Conservation (phyloP, 1,140 invertebrate genomes). For the Protaetia brevitarsis region DNA sequence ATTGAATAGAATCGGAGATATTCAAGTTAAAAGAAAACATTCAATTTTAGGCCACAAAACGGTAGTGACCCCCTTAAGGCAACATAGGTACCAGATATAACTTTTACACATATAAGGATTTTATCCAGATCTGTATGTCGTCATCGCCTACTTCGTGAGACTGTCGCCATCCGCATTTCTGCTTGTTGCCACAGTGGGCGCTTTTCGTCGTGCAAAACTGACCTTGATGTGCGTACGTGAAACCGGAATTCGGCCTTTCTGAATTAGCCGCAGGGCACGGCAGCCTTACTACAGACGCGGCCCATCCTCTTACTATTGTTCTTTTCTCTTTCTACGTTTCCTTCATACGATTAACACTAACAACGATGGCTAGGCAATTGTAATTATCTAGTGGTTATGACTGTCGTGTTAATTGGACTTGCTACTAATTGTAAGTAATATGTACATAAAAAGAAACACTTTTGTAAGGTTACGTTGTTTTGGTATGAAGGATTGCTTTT, state of each 20-base stretch:
- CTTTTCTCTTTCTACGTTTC: not conserved
- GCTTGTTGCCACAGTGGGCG: not conserved
- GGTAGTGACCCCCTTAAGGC: no score
- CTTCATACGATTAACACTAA: not conserved
- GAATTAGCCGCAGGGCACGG: not conserved
- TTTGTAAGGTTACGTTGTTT: no score
- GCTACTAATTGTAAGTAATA: no score
- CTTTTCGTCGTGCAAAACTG: not conserved
- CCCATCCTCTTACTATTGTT: slow-evolving; percentile 1
- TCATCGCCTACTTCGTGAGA: not conserved
- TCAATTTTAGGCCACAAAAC: no score
- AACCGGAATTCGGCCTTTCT: slow-evolving; percentile 15
- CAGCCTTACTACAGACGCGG: not conserved
- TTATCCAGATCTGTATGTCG: no score
- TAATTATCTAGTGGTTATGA: not conserved
- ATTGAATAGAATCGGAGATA: no score
- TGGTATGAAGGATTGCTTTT: no score
- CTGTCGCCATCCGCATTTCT: not conserved
- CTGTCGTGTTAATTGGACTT: no score
- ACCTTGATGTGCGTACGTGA: not conserved
- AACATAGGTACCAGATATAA: no score
- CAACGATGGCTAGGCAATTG: not conserved
- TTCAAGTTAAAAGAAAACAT: no score
- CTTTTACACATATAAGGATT: no score
- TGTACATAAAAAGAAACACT: no score